A percentile compares a stretch with the other conserved stretches of the same genome.
These are phyloP conservation scores for Nerophis lumbriciformis DNA, from an alignment of 2,113 vertebrate genomes.

Conservation along the genomic window DNA sequence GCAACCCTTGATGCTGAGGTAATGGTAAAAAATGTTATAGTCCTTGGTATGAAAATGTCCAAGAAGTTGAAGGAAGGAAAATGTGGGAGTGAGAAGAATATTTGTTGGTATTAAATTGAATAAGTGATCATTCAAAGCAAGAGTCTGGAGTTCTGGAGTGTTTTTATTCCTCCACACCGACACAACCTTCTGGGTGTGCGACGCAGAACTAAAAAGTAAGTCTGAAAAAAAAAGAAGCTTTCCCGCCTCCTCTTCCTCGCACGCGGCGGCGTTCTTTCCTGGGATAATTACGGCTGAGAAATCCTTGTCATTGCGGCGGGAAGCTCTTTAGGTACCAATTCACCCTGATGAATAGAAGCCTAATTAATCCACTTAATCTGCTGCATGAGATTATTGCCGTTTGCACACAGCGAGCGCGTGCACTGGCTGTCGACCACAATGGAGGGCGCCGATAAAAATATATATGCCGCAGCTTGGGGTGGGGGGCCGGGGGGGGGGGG, in stretches of 20 bases:
- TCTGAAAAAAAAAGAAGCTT: no score
- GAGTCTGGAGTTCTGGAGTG: no score
- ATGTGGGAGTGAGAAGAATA: no score
- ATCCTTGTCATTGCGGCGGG: slow-evolving; percentile 65
- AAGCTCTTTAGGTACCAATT: slow-evolving; percentile 70
- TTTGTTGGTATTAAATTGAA: no score
- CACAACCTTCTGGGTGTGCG: background rate
- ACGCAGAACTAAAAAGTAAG: background rate
- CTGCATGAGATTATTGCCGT: slow-evolving; percentile 65
- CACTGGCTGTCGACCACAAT: slow-evolving; percentile 56
- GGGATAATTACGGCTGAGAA: slow-evolving; percentile 63
- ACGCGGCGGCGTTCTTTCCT: slow-evolving; percentile 34
- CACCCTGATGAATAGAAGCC: slow-evolving; percentile 68
- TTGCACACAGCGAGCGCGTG: slow-evolving; percentile 46
- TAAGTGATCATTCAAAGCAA: no score
- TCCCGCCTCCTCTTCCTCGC: slow-evolving; percentile 4
- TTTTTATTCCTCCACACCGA: background rate
- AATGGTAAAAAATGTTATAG: no score
- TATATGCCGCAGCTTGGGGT: background rate
- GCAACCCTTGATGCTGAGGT: no score
- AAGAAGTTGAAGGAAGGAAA: no score
- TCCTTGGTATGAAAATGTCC: no score
- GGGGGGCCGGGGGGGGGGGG: background rate
- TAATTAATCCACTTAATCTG: slow-evolving; percentile 77
- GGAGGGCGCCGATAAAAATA: slow-evolving; percentile 16